Evolutionary conservation across 2,113 vertebrate species (phyloP).

Genomic region (Caranx melampygus): DNA sequence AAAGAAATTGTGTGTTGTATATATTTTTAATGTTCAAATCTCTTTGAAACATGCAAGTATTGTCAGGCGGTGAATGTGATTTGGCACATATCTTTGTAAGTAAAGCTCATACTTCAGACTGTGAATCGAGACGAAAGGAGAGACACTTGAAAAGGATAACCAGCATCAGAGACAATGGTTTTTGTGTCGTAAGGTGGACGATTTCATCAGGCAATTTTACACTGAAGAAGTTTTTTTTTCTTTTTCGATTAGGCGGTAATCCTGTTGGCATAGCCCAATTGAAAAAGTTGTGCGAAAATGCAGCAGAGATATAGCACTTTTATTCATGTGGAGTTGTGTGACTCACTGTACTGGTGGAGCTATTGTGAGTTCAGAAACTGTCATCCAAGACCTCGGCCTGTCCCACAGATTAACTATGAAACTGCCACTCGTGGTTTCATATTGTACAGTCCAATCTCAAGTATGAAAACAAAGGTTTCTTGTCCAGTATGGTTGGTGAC

Average conservation of each 20-base stretch:
- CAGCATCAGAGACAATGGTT: slow-evolving; percentile 53
- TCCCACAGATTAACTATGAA: slow-evolving; percentile 57
- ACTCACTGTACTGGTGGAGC: slow-evolving; percentile 68
- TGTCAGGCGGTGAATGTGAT: slow-evolving; percentile 60
- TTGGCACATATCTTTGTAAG: slow-evolving; percentile 46
- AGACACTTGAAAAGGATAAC: slow-evolving; percentile 40
- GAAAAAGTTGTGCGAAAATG: slow-evolving; percentile 55
- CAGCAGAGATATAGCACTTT: slow-evolving; percentile 70
- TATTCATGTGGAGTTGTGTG: slow-evolving; percentile 70
- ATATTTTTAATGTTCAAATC: slow-evolving; percentile 76
- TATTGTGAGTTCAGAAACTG: slow-evolving; percentile 68
- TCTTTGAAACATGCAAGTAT: slow-evolving; percentile 68
- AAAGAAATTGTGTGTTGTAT: slow-evolving; percentile 60
- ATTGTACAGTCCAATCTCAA: slow-evolving; percentile 66
- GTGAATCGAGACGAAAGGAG: slow-evolving; percentile 38
- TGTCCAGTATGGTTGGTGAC: slow-evolving; percentile 69
- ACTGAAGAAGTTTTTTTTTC: slow-evolving; percentile 24
- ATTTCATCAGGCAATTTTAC: slow-evolving; percentile 63
- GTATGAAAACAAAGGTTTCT: slow-evolving; percentile 70
- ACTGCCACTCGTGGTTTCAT: slow-evolving; percentile 63
- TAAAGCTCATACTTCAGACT: slow-evolving; percentile 51
- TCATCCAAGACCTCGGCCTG: slow-evolving; percentile 47
- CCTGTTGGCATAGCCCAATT: slow-evolving; percentile 61
- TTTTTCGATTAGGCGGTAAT: slow-evolving; percentile 48
- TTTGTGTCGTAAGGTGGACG: slow-evolving; percentile 48